These are phyloP conservation scores for Gobionotothen gibberifrons DNA, from an alignment of 2,797 vertebrate species.

Conservation along the genomic window DNA sequence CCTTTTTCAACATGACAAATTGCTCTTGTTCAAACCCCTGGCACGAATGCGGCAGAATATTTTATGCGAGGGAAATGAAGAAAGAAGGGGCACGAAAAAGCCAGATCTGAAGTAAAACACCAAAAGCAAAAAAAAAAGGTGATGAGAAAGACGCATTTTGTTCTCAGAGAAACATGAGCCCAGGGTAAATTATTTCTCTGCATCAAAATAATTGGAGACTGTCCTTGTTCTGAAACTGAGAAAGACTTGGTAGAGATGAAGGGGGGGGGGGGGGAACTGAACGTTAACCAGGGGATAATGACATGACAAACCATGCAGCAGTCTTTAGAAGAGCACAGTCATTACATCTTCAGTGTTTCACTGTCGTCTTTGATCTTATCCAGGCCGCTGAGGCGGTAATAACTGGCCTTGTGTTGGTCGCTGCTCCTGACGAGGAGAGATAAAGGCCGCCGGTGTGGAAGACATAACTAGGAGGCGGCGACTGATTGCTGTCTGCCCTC, in stretches of 20 bases:
- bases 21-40: slow-evolving; percentile 49
- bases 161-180: slow-evolving; percentile 38
- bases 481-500: slow-evolving; percentile 63
- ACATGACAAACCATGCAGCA: slow-evolving; percentile 62
- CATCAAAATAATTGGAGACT: slow-evolving; percentile 59
- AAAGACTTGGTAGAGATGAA: slow-evolving; percentile 48
- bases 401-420: slow-evolving; percentile 60
- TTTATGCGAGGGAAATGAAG: slow-evolving; percentile 1
- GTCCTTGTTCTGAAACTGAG: slow-evolving; percentile 35
- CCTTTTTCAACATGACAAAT: slow-evolving; percentile 61
- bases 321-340: slow-evolving; percentile 59
- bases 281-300: slow-evolving; percentile 66
- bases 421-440: slow-evolving; percentile 65
- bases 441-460: slow-evolving; percentile 55
- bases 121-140: slow-evolving; percentile 29
- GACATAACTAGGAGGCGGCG: slow-evolving; percentile 50
- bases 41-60: slow-evolving; percentile 40
- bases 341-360: slow-evolving; percentile 64
- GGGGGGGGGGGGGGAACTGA: background rate
- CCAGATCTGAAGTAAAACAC: slow-evolving; percentile 34
- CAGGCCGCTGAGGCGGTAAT: slow-evolving; percentile 58
- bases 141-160: slow-evolving; percentile 28
- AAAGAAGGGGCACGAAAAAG: slow-evolving; percentile 1
- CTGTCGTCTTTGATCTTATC: slow-evolving; percentile 74
- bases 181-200: slow-evolving; percentile 17